phyloP scores from a whole-genome alignment of 2,113 vertebrate genomes.

The Phylloscopus trochilus region DNA sequence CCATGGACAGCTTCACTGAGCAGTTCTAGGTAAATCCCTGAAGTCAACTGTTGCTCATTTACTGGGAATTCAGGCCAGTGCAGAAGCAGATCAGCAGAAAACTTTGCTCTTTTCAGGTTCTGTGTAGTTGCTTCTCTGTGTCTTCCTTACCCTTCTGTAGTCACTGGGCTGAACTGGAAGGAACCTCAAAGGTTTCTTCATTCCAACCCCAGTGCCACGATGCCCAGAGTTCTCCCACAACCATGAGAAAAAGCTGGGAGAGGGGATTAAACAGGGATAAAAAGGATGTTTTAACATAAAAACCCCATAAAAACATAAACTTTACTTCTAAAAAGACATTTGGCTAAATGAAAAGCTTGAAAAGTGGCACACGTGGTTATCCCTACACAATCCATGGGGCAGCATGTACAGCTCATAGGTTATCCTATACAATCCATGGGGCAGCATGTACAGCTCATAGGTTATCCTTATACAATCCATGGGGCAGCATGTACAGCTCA shows the following conservation, averaged over 20 bases:
- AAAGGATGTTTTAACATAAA: background rate
- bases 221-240: background rate
- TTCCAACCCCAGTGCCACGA: background rate
- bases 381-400: background rate
- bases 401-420: no score
- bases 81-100: background rate
- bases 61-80: background rate
- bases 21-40: background rate
- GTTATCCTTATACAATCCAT: no score
- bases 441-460: background rate
- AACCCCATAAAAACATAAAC: background rate
- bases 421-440: no score
- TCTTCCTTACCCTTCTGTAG: background rate
- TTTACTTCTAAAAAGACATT: background rate
- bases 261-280: background rate
- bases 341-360: background rate
- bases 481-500: background rate
- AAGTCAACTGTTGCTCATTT: background rate
- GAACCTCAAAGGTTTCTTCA: background rate
- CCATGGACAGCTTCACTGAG: background rate
- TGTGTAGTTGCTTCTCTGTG: background rate
- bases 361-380: background rate
- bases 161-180: accelerated
- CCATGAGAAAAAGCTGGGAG: background rate
- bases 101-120: background rate